Evolutionary conservation across 2,888 invertebrate genomes (phyloP).

Genomic region (Apotomis turbidana): DNA sequence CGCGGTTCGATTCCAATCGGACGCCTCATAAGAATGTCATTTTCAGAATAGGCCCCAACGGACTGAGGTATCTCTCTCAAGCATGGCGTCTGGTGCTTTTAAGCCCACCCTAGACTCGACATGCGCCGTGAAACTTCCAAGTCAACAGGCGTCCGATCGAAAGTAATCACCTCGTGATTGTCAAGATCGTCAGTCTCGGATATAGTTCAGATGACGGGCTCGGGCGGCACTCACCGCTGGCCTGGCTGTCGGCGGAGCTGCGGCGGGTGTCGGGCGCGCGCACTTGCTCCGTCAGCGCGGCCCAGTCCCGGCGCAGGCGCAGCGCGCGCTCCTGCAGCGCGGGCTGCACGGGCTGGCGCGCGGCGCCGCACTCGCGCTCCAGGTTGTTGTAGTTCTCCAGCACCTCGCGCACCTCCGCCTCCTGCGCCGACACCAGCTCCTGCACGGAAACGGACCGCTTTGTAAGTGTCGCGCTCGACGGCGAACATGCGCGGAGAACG

Average conservation of each 20-base stretch:
- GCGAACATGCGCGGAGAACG: too few species aligned
- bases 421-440: slow-evolving; percentile 79
- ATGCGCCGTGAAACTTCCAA: background rate
- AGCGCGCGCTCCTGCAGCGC: slow-evolving; percentile 74
- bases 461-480: too few species aligned
- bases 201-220: slow-evolving; percentile 3
- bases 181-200: background rate
- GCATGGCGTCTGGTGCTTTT: too few species aligned
- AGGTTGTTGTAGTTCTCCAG: slow-evolving; percentile 86
- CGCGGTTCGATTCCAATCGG: background rate
- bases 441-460: slow-evolving; percentile 45
- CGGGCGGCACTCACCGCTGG: slow-evolving; percentile 57
- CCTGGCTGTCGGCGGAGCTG: slow-evolving; percentile 50
- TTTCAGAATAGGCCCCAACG: background rate
- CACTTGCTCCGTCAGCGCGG: slow-evolving; percentile 49
- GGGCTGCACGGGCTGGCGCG: slow-evolving; percentile 58
- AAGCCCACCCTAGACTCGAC: too few species aligned
- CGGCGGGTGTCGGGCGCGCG: slow-evolving; percentile 32
- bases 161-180: background rate
- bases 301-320: slow-evolving; percentile 81
- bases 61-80: too few species aligned
- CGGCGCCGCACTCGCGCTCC: slow-evolving; percentile 77
- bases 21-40: background rate
- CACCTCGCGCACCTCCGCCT: slow-evolving; percentile 85
- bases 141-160: background rate